These are phyloP conservation scores for Euclidia mi DNA, from an alignment of 2,888 invertebrate species.

Conservation along the genomic window DNA sequence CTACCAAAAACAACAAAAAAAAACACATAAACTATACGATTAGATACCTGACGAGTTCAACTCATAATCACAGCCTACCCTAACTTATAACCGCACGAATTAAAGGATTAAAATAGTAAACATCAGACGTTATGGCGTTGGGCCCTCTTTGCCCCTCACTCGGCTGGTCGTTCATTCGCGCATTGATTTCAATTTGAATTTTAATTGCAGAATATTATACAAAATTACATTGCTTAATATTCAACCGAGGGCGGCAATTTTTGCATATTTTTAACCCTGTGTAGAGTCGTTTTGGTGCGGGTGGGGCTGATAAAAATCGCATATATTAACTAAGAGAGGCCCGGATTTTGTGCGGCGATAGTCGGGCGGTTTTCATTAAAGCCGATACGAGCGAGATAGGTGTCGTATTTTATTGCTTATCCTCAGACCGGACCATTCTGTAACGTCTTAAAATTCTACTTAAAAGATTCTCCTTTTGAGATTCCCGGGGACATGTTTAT, in stretches of 20 bases:
- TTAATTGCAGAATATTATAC: constrained; percentile 90
- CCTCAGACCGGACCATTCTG: constrained; percentile 58
- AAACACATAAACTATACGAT: constrained; percentile 23
- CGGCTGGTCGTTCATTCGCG: constrained; percentile 76
- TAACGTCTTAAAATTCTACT: constrained; percentile 64
- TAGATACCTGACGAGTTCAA: constrained; percentile 33
- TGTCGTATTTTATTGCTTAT: constrained; percentile 79
- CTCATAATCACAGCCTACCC: constrained; percentile 39
- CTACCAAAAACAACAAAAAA: constrained; percentile 32
- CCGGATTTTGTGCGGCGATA: constrained; percentile 71
- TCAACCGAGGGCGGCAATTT: constrained; percentile 86
- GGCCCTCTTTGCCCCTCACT: constrained; percentile 9
- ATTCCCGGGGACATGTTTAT: constrained; percentile 62
- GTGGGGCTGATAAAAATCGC: constrained; percentile 83
- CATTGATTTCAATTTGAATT: constrained; percentile 91
- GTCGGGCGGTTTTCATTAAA: constrained; percentile 80
- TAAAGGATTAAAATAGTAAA: constrained; percentile 55
- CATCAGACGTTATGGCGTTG: constrained; percentile 22
- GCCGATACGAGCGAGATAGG: constrained; percentile 78
- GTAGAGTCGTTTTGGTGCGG: constrained; percentile 64
- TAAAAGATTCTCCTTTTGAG: constrained; percentile 63
- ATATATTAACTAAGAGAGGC: constrained; percentile 80
- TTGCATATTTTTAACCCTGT: constrained; percentile 88
- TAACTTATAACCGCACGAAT: constrained; percentile 35
- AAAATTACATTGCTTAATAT: constrained; percentile 89